A percentile compares a stretch with the other conserved stretches of the same genome.
These are phyloP conservation scores for Megalopta genalis DNA, from an alignment of 1,140 invertebrate genomes.

Conservation along the genomic window DNA sequence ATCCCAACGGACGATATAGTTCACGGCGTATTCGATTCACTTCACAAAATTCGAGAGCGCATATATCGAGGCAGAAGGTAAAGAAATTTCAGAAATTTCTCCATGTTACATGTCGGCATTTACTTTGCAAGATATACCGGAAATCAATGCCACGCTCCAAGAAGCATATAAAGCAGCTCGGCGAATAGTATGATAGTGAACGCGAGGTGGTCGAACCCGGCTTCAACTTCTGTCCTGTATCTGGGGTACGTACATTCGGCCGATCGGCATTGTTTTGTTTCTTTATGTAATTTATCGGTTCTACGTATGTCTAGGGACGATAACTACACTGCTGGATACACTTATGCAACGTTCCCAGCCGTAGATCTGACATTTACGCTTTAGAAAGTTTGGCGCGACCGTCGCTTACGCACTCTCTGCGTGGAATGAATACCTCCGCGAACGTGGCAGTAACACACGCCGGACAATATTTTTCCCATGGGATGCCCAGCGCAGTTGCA, in stretches of 20 bases:
- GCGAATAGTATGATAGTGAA: constrained; percentile 1
- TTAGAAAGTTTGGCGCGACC: constrained; percentile 74
- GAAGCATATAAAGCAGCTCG: constrained; percentile 26
- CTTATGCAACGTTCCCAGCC: constrained; percentile 66
- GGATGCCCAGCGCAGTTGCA: constrained; percentile 9
- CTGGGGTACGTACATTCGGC: background rate
- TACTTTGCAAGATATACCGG: constrained; percentile 17
- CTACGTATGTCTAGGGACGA: constrained; percentile 29
- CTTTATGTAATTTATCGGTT: constrained; percentile 62
- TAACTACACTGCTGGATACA: constrained; percentile 23
- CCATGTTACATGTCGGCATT: constrained; percentile 17
- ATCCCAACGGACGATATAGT: too few species aligned
- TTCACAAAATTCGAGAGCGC: background rate
- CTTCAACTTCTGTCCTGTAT: background rate
- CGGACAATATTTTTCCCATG: background rate
- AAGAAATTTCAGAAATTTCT: constrained; percentile 40
- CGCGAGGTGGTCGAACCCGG: constrained; percentile 34
- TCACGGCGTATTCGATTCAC: background rate
- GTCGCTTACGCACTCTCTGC: constrained; percentile 61
- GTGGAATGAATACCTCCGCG: constrained; percentile 10
- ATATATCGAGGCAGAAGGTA: background rate
- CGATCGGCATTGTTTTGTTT: constrained; percentile 59
- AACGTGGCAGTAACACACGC: too few species aligned
- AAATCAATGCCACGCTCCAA: constrained; percentile 32
- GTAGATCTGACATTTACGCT: constrained; percentile 77